Evolutionary conservation across 1,140 invertebrate genomes (phyloP), one percentile per base, ranked within the genome.

Genomic region (Cydia strobilella): DNA sequence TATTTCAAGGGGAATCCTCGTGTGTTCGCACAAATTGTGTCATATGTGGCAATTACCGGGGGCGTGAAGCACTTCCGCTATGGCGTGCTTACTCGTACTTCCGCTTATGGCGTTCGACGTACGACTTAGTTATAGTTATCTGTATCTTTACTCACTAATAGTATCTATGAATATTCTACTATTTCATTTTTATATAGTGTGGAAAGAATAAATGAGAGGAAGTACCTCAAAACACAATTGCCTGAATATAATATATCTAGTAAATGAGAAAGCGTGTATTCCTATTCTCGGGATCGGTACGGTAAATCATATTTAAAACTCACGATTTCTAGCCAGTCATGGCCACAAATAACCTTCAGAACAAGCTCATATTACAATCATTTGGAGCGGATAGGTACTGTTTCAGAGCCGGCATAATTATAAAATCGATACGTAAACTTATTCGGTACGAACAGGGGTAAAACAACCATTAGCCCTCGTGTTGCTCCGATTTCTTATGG

Each of bases 351-450:
- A 59, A 59, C 18, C 54, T 7, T 10, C 20, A 59, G 18, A 7
- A 18, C n/a, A 18, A 23, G 20, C 54, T 59, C 54, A 59, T 23
- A 4, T 59, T 59, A 23, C 54, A 2, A 23, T 9, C 54, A 59
- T 59, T 23, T 23, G 18, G n/a, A n/a, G 54, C 20, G 5, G 48
- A 51, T 42, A 39, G 10, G 10, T 23, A 59, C 54, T 20, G 54
- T 59, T 59, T 23, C 54, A 59, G 51, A 18, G 15, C 23, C 54
- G 54, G 54, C 2, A 59, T 59, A 12, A 59, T 59, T 59, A 59
- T 59, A 59, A 59, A 59, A 59, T 59, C 54, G 54, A 59, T 59
- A 59, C 54, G 54, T 0, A 59, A 59, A 59, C 18, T 59, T 59
- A 23, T 59, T 59, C 20, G 20, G 54, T 23, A 59, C 54, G 54